A percentile compares a stretch with the other conserved stretches of the same genome.
Conservation (phyloP, 2,888 invertebrate genomes). For the Rhopalosiphum nymphaeae region DNA sequence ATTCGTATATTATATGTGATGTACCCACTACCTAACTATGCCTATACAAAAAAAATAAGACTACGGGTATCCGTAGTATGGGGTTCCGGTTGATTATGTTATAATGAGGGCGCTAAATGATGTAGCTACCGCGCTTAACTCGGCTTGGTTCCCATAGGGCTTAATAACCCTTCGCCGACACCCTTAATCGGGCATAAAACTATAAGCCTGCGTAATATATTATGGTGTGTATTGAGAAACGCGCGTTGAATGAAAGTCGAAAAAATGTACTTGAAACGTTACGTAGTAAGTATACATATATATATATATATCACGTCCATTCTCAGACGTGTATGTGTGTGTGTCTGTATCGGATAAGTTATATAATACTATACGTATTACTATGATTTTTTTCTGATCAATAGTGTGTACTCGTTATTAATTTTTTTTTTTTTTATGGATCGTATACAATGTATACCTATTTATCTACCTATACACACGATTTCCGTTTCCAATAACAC, state of each 20-base stretch:
- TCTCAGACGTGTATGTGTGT: background rate
- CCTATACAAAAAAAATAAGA: background rate
- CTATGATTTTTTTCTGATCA: background rate
- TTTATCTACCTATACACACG: background rate
- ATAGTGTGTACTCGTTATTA: background rate
- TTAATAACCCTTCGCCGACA: constrained; percentile 36
- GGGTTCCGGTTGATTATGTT: constrained; percentile 64
- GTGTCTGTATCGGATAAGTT: background rate
- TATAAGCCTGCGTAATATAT: background rate
- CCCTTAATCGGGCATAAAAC: constrained; percentile 38
- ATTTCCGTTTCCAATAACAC: background rate
- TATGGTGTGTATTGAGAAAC: background rate
- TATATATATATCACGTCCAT: background rate
- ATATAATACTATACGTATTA: background rate
- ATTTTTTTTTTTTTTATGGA: background rate
- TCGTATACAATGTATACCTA: background rate
- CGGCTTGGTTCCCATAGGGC: constrained; percentile 60
- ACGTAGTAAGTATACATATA: background rate
- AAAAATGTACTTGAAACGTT: background rate
- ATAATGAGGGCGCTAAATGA: constrained; percentile 65
- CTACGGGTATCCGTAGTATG: background rate
- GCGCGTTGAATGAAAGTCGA: constrained; percentile 31
- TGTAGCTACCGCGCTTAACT: constrained; percentile 63
- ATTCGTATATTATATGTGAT: constrained; percentile 16
- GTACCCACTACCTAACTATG: background rate